These are phyloP conservation scores for Channallabes apus DNA, from an alignment of 2,797 vertebrate genomes.

Conservation along the genomic window DNA sequence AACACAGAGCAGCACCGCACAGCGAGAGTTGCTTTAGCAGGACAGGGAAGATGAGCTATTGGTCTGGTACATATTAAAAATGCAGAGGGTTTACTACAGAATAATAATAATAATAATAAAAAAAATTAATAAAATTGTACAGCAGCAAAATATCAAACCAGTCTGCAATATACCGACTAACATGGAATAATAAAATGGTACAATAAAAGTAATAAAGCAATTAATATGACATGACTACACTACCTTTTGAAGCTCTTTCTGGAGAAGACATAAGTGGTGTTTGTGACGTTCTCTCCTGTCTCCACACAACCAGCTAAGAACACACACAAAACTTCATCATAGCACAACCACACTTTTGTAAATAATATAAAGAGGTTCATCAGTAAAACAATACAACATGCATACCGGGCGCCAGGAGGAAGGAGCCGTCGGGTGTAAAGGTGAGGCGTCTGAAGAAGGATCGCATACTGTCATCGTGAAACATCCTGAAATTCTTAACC, in stretches of 20 bases:
- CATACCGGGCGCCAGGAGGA: conserved; percentile 88
- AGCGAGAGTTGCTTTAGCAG: conserved; percentile 89
- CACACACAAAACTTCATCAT: neutral
- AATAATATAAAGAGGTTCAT: neutral
- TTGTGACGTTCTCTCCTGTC: conserved; percentile 88
- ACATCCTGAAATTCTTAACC: conserved; percentile 90
- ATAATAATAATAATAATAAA: neutral
- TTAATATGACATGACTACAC: neutral
- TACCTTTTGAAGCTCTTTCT: conserved; percentile 93
- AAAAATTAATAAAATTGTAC: too few species aligned
- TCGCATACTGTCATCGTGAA: conserved; percentile 97
- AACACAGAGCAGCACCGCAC: conserved; percentile 94
- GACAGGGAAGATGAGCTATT: conserved; percentile 89
- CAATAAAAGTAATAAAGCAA: neutral
- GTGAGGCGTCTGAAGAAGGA: conserved; percentile 93
- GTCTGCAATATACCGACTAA: neutral
- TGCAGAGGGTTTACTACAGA: neutral
- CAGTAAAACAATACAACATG: neutral
- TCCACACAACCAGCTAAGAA: conserved; percentile 92
- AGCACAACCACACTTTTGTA: neutral
- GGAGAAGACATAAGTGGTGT: conserved; percentile 94
- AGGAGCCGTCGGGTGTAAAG: conserved; percentile 94
- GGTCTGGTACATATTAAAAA: conserved; percentile 73
- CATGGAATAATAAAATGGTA: neutral
- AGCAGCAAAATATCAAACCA: neutral